Evolutionary conservation across 2,888 invertebrate genomes (phyloP).

Genomic region (Mantis religiosa): DNA sequence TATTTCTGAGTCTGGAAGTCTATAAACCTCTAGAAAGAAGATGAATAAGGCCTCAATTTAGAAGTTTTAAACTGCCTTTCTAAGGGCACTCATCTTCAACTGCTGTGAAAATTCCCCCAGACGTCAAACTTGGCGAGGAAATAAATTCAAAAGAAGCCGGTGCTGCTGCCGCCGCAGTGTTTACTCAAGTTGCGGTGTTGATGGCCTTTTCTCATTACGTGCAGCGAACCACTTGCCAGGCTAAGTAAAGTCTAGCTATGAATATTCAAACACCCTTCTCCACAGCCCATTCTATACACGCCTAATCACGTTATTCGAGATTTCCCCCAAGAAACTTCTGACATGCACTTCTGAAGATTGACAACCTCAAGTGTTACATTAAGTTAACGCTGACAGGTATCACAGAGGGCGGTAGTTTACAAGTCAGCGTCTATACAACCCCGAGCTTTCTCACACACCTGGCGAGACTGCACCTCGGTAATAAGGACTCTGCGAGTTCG

Average conservation of each 20-base stretch:
- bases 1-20: background rate
- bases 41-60: background rate
- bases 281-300: background rate
- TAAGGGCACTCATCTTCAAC: background rate
- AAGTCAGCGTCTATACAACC: too few relatives aligned
- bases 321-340: too few relatives aligned
- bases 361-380: background rate
- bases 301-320: background rate
- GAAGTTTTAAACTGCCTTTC: background rate
- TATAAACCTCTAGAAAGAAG: background rate
- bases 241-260: background rate
- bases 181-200: background rate
- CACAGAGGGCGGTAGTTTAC: too few relatives aligned
- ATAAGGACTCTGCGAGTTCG: too few relatives aligned
- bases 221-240: background rate
- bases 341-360: background rate
- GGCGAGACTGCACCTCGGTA: too few relatives aligned
- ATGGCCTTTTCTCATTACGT: background rate
- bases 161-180: too few relatives aligned
- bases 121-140: background rate
- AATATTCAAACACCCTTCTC: background rate
- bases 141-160: background rate
- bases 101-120: background rate
- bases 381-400: too few relatives aligned
- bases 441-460: too few relatives aligned